phyloP scores from a whole-genome alignment of 2,888 invertebrate genomes.

The Leptinotarsa haldemani region DNA sequence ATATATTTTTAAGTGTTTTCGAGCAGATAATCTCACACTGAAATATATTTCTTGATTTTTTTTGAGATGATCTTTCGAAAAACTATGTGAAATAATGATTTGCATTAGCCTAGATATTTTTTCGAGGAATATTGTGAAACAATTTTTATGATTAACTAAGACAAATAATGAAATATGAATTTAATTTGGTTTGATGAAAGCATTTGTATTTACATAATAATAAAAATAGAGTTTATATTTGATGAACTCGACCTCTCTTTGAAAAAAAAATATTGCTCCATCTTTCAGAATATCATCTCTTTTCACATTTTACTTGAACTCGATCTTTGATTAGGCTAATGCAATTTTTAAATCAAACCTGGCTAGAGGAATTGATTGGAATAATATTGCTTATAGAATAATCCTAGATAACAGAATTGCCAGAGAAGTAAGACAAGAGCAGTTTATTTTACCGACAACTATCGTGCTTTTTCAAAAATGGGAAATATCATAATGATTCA shows the following conservation, averaged over 20 bases:
- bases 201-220: too few species aligned
- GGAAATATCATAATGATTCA: neutral
- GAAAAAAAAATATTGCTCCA: too few species aligned
- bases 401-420: neutral
- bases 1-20: neutral
- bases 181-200: too few species aligned
- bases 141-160: too few species aligned
- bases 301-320: neutral
- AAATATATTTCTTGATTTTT: neutral
- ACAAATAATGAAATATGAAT: too few species aligned
- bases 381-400: conserved; percentile 15
- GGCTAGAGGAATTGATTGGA: neutral
- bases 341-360: neutral
- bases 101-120: too few species aligned
- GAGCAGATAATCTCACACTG: neutral
- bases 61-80: too few species aligned
- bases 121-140: too few species aligned
- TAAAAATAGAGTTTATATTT: too few species aligned
- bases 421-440: neutral
- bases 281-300: too few species aligned
- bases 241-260: too few species aligned
- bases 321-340: neutral
- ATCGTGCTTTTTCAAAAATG: neutral
- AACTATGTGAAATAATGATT: too few species aligned
- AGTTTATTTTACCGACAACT: neutral